Base-by-base conservation (phyloP, 2,113 vertebrate genomes). In the Hyperopisus bebe region DNA sequence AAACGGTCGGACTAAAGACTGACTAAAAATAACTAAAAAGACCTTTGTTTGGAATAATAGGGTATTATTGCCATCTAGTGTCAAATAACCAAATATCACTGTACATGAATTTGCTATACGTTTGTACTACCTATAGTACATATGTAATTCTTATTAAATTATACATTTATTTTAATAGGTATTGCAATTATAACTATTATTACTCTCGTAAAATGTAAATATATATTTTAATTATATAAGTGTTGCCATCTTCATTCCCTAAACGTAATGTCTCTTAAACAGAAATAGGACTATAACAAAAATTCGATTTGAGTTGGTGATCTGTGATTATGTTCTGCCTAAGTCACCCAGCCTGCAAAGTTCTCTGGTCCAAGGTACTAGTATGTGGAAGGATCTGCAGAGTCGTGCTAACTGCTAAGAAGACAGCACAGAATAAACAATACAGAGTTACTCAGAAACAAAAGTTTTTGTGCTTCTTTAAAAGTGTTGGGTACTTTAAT, bases 11-110 rank as follows among this genome's bases (percentile, higher is more conserved):
- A 48, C 47, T 48, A 55, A 55, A 17, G 53, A 19, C 3, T 11
- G 27, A 31, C 27, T 8, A 80, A 42, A 80, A 42, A 80, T 42
- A 80, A 80, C 74, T 80, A 19, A 80, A 42, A 19, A 17, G 35
- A 80, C 74, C 74, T 80, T 15, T 77, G 70, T 80, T 80, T 80
- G 42, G 1, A 44, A 47, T 84, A 46, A 84, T 89, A 58, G 66
- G 53, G 19, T 89, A 83, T 42, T 90, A 89, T 47, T 80, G 39
- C 93, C 94, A 91, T 91, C 93, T 93, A 90, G 91, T 95, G 95
- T 91, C 62, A 35, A 92, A 11, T 89, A 85, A 89, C 3, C 88
- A 51, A 70, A 91, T 47, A 27, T 3, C 27, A 47, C 17, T 39
- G 17, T 53, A 53, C 19, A 13, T 48, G 19, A 77, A 24, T 46